Evolutionary conservation across 2,888 invertebrate genomes (phyloP), one percentile per base, ranked within the genome.

Genomic region (Rotaria sp.): DNA sequence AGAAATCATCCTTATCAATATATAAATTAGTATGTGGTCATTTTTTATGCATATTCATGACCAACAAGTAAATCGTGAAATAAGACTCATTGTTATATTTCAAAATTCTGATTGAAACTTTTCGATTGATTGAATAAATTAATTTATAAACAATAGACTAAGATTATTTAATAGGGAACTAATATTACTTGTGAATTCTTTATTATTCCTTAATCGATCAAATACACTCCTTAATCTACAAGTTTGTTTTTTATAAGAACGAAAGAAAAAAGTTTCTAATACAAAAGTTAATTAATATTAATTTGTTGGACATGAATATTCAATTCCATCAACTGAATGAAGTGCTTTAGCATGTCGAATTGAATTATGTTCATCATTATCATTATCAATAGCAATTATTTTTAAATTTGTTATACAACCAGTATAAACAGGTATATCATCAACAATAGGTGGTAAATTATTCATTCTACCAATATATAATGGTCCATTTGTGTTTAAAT

Each of bases 261-360:
- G 15, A 7, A 30, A 59, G 30, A 59, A 26, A 30, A 18, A 67
- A 35, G 18, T 35, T 4, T 35, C 35, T 30, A 59, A 30, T 13
- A 13, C 2, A 59, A 30, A 59, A 67, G 18, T 35, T 1, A 67
- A 2, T 35, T 35, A 13, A 80, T 38, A 24, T 45, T 80, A 80
- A 80, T 80, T 80, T 45, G 45, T 80, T n/a, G 80, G 80, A 80
- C 80, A 80, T n/a, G 80, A 41, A 45, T 80, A n/a, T 45, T 80
- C 8, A 41, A 80, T 45, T n/a, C 45, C 80, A 80, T 41, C 24
- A 13, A 80, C 24, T 45, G 45, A 45, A 45, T 80, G 80, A 41
- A 80, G 45, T 45, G 80, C 10, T 80, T 80, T 41, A 80, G 80
- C 41, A 80, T 80, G 45, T 80, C 45, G 41, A 26, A 45, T n/a